Evolutionary conservation across 1,140 invertebrate species (phyloP), one percentile per base, ranked within the genome.

Genomic region (Diploscapter pachys): DNA sequence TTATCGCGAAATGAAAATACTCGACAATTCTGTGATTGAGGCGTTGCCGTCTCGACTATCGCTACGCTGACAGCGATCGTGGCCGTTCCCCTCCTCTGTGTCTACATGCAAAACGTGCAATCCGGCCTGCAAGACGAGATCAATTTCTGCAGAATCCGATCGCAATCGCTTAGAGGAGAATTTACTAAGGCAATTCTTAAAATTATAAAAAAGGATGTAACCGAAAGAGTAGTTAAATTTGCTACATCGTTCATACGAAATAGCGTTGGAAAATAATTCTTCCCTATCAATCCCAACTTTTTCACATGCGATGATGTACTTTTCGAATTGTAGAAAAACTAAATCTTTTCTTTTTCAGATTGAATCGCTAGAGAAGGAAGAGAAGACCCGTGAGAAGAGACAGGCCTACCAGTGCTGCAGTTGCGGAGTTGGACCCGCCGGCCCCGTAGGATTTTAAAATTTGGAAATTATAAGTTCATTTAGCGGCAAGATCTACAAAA

Each of bases 41-140:
- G 81, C 65, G 77, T 82, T 57, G 80, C 81, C 49, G 75, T 82
- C 50, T 78, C 75, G 11, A 82, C 81, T 56, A 82, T 82, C 11
- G 81, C 81, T 72, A 76, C 79, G 50, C 69, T 82, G 54, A 83
- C 81, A 49, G 81, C 81, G 9, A 80, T 82, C 64, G 70, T 82
- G 52, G 81, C 79, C 54, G 79, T 82, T 67, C 81, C 81, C n/a
- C 81, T 82, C 81, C 81, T 82, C 72, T 82, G 83, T 72, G 72
- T 80, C 63, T 67, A 74, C 31, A 64, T 77, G 63, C 76, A 77
- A 63, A 68, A 61, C 56, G 76, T 77, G 63, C 63, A 71, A 55
- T 63, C 71, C 55, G 63, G 63, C 13, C 57, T 77, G 51, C 71
- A 77, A 55, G 76, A 76, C 49, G 75, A 76, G 61, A 49, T 77